Conservation (phyloP, 2,888 invertebrate genomes). For the Drosophila formosana region DNA sequence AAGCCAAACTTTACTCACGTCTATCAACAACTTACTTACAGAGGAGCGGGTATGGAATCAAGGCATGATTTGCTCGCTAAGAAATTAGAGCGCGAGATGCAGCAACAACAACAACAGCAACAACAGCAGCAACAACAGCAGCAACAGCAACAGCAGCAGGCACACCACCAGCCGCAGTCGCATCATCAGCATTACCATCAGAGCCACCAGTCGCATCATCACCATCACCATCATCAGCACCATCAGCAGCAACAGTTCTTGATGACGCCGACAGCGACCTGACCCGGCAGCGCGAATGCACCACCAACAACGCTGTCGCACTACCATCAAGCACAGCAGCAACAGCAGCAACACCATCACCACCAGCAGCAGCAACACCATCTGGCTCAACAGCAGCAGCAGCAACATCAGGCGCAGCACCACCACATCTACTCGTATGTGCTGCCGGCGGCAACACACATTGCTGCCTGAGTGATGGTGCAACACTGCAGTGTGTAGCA, state of each 20-base stretch:
- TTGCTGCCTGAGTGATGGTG: constrained; percentile 76
- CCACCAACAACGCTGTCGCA: constrained; percentile 60
- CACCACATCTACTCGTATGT: constrained; percentile 83
- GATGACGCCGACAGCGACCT: constrained; percentile 85
- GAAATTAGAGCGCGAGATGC: constrained; percentile 84
- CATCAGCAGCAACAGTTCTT: constrained; percentile 85
- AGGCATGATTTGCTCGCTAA: constrained; percentile 85
- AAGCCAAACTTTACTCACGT: neutral
- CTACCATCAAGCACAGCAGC: constrained; percentile 63
- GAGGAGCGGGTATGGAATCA: constrained; percentile 86
- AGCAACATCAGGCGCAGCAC: constrained; percentile 22
- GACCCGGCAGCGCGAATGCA: constrained; percentile 83
- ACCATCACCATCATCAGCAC: constrained; percentile 71
- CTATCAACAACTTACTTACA: constrained; percentile 60
- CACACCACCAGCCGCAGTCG: constrained; percentile 83
- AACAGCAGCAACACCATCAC: constrained; percentile 58
- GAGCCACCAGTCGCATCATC: constrained; percentile 70
- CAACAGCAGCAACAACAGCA: constrained; percentile 62
- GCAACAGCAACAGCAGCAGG: constrained; percentile 58
- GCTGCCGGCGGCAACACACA: constrained; percentile 84
- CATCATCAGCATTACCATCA: constrained; percentile 61
- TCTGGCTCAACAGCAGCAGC: constrained; percentile 38
- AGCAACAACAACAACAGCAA: constrained; percentile 69
- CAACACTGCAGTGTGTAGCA: constrained; percentile 17
- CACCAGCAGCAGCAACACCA: constrained; percentile 38